A percentile compares a stretch with the other conserved stretches of the same genome.
phyloP scores from a whole-genome alignment of 1,140 invertebrate genomes.

The Latrodectus geometricus region DNA sequence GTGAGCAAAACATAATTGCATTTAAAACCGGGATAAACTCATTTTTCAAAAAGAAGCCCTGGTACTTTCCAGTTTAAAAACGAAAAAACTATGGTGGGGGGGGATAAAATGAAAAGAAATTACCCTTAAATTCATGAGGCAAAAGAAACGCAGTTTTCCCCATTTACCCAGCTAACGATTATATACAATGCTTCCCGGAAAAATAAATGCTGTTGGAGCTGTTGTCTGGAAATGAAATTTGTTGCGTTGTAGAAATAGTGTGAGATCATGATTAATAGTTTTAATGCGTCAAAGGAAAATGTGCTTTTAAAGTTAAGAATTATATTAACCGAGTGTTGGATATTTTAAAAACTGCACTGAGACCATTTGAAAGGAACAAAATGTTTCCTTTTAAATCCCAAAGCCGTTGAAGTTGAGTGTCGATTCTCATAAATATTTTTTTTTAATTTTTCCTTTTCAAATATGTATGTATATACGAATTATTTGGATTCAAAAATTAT shows the following conservation, averaged over 20 bases:
- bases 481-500: too few species aligned
- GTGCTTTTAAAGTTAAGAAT: neutral
- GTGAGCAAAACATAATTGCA: neutral
- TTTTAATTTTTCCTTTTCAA: too few species aligned
- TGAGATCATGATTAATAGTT: neutral
- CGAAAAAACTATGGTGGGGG: neutral
- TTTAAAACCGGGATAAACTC: neutral
- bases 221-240: neutral
- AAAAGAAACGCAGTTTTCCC: neutral
- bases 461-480: too few species aligned
- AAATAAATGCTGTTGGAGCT: neutral
- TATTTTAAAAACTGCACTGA: too few species aligned
- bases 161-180: neutral
- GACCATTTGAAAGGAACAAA: too few species aligned
- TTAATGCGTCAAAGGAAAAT: neutral
- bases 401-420: too few species aligned
- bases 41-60: neutral
- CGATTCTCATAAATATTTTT: too few species aligned
- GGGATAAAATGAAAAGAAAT: slow-evolving; percentile 1
- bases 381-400: too few species aligned
- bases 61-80: neutral
- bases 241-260: neutral
- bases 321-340: neutral
- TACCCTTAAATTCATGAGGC: slow-evolving; percentile 1
- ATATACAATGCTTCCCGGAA: neutral